Evolutionary conservation across 2,113 vertebrate species (phyloP).

Genomic region (Strix aluco): DNA sequence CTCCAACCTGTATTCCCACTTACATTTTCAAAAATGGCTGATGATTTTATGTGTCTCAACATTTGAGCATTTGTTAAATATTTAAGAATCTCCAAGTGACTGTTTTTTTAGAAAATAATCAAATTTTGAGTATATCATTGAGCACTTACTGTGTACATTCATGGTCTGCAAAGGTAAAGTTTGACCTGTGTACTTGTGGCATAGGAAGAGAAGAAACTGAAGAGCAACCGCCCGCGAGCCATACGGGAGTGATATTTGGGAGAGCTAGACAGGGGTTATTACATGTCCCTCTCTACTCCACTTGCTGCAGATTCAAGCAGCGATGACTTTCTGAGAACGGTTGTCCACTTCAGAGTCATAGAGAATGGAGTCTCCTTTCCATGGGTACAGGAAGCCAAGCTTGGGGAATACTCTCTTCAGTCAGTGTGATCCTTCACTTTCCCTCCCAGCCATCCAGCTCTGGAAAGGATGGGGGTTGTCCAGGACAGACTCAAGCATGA

Average conservation of each 20-base stretch:
- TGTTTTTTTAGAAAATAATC: background rate
- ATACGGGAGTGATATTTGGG: rapidly evolving
- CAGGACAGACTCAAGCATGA: background rate
- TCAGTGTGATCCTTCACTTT: background rate
- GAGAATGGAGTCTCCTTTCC: background rate
- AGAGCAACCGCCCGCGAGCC: background rate
- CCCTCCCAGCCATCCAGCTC: background rate
- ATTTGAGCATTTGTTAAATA: background rate
- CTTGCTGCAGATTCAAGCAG: background rate
- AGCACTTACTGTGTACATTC: background rate
- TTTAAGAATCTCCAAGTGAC: background rate
- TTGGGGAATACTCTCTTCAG: background rate
- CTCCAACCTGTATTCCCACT: background rate
- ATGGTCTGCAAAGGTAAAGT: background rate
- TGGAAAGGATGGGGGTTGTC: background rate
- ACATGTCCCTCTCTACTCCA: background rate
- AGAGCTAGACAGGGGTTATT: background rate
- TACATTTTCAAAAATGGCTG: background rate
- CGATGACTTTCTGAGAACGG: background rate
- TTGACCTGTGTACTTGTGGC: background rate
- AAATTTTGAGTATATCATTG: background rate
- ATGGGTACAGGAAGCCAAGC: background rate
- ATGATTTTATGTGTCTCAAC: background rate
- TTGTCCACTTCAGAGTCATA: background rate
- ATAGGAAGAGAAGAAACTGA: background rate